Evolutionary conservation across 2,113 vertebrate genomes (phyloP).

Genomic region (Oxygymnocypris stewartii): DNA sequence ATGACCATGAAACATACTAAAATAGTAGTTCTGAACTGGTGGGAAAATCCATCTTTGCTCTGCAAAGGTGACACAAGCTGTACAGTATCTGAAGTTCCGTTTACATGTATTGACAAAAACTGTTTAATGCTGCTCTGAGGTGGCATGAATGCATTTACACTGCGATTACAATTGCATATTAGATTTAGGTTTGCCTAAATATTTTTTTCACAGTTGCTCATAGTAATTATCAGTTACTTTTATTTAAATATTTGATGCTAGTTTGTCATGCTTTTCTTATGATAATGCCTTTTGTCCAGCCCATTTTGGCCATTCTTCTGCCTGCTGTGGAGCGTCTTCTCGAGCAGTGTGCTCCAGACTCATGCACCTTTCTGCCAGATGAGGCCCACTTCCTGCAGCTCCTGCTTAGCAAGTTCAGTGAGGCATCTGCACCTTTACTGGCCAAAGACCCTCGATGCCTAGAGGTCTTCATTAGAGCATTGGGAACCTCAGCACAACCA

Average conservation of each 20-base stretch:
- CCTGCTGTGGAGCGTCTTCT: constrained; percentile 80
- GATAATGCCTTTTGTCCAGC: constrained; percentile 66
- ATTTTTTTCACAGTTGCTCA: not conserved
- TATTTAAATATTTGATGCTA: not conserved
- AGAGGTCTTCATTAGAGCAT: constrained; percentile 82
- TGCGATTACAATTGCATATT: not conserved
- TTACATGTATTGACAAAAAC: no score
- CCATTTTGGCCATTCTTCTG: constrained; percentile 78
- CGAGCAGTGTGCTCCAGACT: constrained; percentile 74
- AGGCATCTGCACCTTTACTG: constrained; percentile 82
- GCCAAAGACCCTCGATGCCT: constrained; percentile 76
- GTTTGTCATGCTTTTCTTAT: not conserved
- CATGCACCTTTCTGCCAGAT: constrained; percentile 73
- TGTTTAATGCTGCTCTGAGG: not conserved
- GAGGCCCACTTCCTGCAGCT: constrained; percentile 81
- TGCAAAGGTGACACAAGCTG: no score
- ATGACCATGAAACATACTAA: no score
- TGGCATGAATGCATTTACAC: not conserved
- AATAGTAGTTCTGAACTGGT: no score
- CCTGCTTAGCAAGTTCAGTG: constrained; percentile 83
- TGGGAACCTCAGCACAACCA: constrained; percentile 72
- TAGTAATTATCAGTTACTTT: not conserved
- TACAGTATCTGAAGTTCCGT: no score
- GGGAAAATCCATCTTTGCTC: no score
- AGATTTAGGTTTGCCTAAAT: not conserved